Percentiles rank a stretch among this genome's conserved stretches.
These are phyloP conservation scores for Loriculus beryllinus DNA, from an alignment of 2,797 vertebrate genomes.

Conservation along the genomic window DNA sequence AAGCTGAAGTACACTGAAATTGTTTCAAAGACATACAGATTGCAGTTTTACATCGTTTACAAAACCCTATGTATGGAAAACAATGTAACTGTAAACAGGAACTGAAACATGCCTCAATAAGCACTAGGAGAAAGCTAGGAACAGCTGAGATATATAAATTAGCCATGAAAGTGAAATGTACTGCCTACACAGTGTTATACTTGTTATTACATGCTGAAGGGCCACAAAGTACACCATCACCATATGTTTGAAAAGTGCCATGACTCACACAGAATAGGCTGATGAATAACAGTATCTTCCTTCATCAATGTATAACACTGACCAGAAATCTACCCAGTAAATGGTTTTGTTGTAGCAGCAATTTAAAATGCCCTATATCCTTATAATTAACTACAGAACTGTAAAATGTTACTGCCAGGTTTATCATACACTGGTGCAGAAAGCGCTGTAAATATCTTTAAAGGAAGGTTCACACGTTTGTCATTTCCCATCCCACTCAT, in stretches of 20 bases:
- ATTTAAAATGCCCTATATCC: neutral
- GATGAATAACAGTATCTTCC: neutral
- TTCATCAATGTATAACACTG: neutral
- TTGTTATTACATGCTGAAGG: neutral
- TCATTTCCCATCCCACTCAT: slow-evolving; percentile 2
- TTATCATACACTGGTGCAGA: neutral
- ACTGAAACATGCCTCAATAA: neutral
- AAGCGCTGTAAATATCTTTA: neutral
- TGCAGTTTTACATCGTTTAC: neutral
- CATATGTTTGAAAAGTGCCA: slow-evolving; percentile 8
- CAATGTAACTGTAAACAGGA: neutral
- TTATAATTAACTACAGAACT: neutral
- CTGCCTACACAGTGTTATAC: slow-evolving; percentile 15
- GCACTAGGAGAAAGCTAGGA: neutral
- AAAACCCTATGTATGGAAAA: neutral
- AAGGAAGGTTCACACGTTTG: slow-evolving; percentile 10
- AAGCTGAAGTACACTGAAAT: neutral
- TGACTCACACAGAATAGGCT: neutral
- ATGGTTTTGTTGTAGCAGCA: neutral
- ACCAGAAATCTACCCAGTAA: neutral
- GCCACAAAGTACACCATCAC: neutral
- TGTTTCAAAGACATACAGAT: neutral
- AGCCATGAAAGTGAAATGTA: slow-evolving; percentile 11
- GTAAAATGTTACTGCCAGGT: neutral
- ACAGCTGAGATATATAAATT: neutral